Evolutionary conservation across 2,797 vertebrate genomes (phyloP), one percentile per base, ranked within the genome.

Genomic region (Catostomus latipinnis): DNA sequence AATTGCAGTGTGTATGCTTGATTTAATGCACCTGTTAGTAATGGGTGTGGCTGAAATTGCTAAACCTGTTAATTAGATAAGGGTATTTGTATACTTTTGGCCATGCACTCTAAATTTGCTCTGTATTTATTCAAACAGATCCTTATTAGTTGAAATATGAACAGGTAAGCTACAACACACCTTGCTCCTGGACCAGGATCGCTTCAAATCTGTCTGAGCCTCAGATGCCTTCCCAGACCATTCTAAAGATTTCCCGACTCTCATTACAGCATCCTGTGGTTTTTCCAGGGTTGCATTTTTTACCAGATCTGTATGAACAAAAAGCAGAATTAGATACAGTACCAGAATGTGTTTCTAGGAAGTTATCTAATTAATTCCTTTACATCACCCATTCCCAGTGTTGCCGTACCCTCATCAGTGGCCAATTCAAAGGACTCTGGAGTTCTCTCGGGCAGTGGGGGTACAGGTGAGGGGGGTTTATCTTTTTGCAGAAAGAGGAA

Each of bases 361-460:
- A 34, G 34, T 34, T 34, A 34, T 34, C 1, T 34, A 4, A 34
- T 34, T 34, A 34, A 34, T 34, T 34, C 34, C 34, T 34, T 61
- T 62, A 13, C 14, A 8, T 34, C 0, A 66, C 12, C 57, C 2
- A 13, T 7, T n/a, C n/a, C 2, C 34, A 9, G 10, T 14, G 11
- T 60, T 75, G 4, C 56, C 92, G 88, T 88, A 96, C 97, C 90
- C 62, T 89, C 88, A 85, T 95, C 90, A 14, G 85, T 81, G 56
- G 95, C 93, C 75, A 98, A 67, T 86, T 95, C 71, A 86, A 94
- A 98, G 0, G 97, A 98, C 71, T 97, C 96, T 0, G 93, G 94
- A 1, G 97, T 99, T 92, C 98, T 95, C 87, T 96, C 95, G 79
- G 98, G 97, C 63, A 99, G 93, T 0, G 96, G 93, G 0, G 95